Evolutionary conservation across 2,888 invertebrate genomes (phyloP).

Genomic region (Pollenia griseotomentosa): DNA sequence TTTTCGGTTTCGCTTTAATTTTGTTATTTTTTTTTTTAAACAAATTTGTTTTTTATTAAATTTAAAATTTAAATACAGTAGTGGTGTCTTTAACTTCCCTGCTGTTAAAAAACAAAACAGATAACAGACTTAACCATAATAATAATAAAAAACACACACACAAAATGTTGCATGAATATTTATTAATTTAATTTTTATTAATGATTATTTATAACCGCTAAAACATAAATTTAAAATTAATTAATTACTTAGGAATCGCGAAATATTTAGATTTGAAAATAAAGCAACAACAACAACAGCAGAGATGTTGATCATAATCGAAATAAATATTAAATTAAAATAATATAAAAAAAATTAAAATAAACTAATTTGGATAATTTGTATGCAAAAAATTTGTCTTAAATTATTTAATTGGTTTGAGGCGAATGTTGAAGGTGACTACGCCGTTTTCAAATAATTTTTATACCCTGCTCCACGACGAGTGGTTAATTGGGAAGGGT

Average conservation of each 20-base stretch:
- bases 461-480: too few species aligned
- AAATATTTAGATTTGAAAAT: slow-evolving; percentile 40
- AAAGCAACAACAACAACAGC: slow-evolving; percentile 33
- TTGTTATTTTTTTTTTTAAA: slow-evolving; percentile 10
- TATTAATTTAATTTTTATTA: slow-evolving; percentile 78
- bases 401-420: not conserved
- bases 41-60: slow-evolving; percentile 39
- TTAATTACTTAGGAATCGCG: slow-evolving; percentile 78
- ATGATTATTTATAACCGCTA: slow-evolving; percentile 82
- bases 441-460: too few species aligned
- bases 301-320: slow-evolving; percentile 25
- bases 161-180: slow-evolving; percentile 53
- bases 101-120: slow-evolving; percentile 12
- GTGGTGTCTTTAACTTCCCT: slow-evolving; percentile 23
- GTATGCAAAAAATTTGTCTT: not conserved
- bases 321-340: slow-evolving; percentile 65
- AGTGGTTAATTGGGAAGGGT: too few species aligned
- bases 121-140: not conserved
- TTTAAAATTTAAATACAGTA: slow-evolving; percentile 30
- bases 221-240: slow-evolving; percentile 82
- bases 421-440: not conserved
- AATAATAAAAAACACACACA: slow-evolving; percentile 1
- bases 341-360: slow-evolving; percentile 45
- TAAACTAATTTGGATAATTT: slow-evolving; percentile 48
- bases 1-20: slow-evolving; percentile 46